Evolutionary conservation across 2,888 invertebrate species (phyloP).

Genomic region (Orthonevra nobilis): DNA sequence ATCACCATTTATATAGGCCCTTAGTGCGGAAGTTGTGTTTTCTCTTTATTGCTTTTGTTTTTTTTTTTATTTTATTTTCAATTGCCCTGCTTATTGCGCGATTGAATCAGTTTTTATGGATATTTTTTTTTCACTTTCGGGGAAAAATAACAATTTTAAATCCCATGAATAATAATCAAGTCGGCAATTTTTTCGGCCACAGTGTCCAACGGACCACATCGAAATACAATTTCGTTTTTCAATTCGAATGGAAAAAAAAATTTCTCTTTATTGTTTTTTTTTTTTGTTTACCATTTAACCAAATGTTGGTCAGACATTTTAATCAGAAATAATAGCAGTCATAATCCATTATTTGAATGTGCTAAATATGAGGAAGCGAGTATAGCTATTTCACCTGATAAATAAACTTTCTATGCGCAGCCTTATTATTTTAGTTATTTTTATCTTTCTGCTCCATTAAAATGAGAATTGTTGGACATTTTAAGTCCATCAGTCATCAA

Average conservation of each 20-base stretch:
- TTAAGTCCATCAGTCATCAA: no score
- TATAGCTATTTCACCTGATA: no score
- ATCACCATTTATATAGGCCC: no score
- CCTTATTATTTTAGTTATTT: no score
- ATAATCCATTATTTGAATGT: slow-evolving; percentile 15
- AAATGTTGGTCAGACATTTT: background rate
- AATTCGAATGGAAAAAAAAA: background rate
- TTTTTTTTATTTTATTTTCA: background rate
- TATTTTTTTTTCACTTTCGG: background rate
- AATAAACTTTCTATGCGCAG: no score
- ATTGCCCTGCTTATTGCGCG: slow-evolving; percentile 22
- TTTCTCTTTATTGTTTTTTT: slow-evolving; percentile 11
- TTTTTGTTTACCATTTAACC: background rate
- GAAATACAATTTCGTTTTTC: slow-evolving; percentile 20
- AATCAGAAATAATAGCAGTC: slow-evolving; percentile 21
- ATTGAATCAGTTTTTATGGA: slow-evolving; percentile 13
- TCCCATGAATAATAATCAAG: slow-evolving; percentile 25
- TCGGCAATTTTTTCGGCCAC: slow-evolving; percentile 41
- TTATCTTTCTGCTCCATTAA: slow-evolving; percentile 24
- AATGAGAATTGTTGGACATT: slow-evolving; percentile 19
- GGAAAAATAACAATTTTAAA: slow-evolving; percentile 12
- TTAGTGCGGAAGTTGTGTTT: slow-evolving; percentile 16
- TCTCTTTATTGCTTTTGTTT: background rate
- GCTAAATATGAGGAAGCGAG: background rate
- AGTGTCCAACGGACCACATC: slow-evolving; percentile 23